Evolutionary conservation across 2,797 vertebrate species (phyloP), one percentile per base, ranked within the genome.

Genomic region (Florisuga fusca): DNA sequence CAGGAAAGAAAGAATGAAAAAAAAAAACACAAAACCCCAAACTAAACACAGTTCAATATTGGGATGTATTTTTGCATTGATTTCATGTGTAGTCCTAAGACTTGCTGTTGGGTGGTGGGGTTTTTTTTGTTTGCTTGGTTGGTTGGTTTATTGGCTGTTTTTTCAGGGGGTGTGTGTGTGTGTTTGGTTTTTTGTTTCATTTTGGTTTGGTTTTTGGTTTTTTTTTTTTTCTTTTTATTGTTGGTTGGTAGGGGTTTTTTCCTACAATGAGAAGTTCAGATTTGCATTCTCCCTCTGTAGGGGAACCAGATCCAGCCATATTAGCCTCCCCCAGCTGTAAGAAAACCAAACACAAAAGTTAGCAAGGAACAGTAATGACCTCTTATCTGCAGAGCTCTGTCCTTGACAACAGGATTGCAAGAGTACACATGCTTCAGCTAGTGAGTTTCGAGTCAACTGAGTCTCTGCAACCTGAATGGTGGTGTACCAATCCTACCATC

Each of bases 261-360:
- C 38, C 75, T 46, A 21, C 71, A 16, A 26, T 77, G 13, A 7
- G 29, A 64, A 77, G 16, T 63, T 68, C 33, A 72, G 15, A 43
- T 68, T 81, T 87, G 7, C 5, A 2, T 72, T 86, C n/a, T 91
- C 14, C 7, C 43, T 31, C 20, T 5, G 2, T 1, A 54, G 7
- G 12, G 45, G 4, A 91, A 34, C 17, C 36, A 58, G 17, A 55
- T 62, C 27, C 45, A 57, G n/a, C 20, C 48, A 5, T 67, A 59
- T 59, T n/a, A 33, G 7, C 5, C 9, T 51, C 9, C 15, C 4
- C 15, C 0, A 2, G 20, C 34, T 3, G 0, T 43, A 45, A 36
- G 12, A 53, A 78, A 84, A 92, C 4, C 6, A 72, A 63, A 38
- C 10, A 12, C 17, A 61, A 27, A 74, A 18, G 11, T 19, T 18